A percentile compares a stretch with the other conserved stretches of the same genome.
phyloP scores from a whole-genome alignment of 2,113 vertebrate genomes.

The Microcebus lehilahytsara region DNA sequence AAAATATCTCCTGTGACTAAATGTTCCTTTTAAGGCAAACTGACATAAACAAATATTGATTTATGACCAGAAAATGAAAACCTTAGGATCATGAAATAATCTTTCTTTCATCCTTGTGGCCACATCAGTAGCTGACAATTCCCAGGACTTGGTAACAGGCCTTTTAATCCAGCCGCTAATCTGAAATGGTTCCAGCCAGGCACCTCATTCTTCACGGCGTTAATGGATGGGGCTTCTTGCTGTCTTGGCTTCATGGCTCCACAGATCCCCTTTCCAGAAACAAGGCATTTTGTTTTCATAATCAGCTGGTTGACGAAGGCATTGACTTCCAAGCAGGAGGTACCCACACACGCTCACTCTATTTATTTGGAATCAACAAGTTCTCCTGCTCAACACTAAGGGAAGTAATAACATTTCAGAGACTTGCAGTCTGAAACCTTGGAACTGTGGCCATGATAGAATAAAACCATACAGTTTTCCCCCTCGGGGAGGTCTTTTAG shows the following conservation, averaged over 20 bases:
- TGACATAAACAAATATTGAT: not conserved
- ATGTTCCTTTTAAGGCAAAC: not conserved
- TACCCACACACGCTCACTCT: not conserved
- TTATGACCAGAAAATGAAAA: slow-evolving; percentile 43
- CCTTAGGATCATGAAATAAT: not conserved
- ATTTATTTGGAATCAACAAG: not conserved
- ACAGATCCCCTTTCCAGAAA: not conserved
- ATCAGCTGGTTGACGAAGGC: not conserved
- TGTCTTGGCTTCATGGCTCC: not conserved
- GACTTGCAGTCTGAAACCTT: not conserved
- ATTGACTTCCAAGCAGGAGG: not conserved
- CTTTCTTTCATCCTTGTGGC: not conserved
- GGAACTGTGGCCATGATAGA: not conserved
- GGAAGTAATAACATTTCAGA: not conserved
- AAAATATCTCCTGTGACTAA: not conserved
- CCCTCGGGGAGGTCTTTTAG: not conserved
- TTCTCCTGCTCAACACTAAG: not conserved
- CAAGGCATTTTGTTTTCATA: not conserved
- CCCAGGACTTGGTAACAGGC: not conserved
- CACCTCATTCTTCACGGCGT: not conserved
- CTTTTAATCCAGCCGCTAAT: not conserved
- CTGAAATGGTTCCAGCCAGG: not conserved
- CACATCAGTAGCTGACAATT: not conserved
- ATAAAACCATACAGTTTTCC: not conserved
- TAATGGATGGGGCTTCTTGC: not conserved